phyloP scores from a whole-genome alignment of 2,113 vertebrate genomes.

The Terrapene triunguis region DNA sequence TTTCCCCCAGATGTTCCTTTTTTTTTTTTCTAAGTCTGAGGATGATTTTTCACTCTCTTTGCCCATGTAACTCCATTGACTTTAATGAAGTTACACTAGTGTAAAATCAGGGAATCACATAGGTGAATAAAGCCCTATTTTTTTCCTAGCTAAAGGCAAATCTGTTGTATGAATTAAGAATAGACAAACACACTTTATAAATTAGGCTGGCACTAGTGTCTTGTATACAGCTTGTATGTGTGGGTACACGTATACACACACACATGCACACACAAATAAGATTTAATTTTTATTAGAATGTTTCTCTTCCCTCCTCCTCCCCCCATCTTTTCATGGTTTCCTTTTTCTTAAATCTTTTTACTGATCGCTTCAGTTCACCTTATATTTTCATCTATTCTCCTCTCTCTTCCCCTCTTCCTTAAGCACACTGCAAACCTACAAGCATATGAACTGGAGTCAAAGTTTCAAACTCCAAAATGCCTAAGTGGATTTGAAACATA shows the following conservation, averaged over 20 bases:
- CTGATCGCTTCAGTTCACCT: neutral
- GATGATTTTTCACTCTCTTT: too few species aligned
- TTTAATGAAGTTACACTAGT: neutral
- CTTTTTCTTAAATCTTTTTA: neutral
- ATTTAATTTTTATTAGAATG: neutral
- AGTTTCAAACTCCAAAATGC: neutral
- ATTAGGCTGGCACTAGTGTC: neutral
- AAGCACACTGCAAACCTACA: neutral
- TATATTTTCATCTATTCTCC: neutral
- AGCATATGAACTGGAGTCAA: neutral
- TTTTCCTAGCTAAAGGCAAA: neutral
- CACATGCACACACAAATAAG: neutral
- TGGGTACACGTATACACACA: neutral
- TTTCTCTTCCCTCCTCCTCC: neutral
- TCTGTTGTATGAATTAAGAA: neutral
- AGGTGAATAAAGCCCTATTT: neutral
- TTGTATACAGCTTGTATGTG: neutral
- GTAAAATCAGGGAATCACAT: neutral
- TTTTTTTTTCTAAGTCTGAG: too few species aligned
- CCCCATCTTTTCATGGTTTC: neutral
- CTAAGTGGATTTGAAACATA: neutral
- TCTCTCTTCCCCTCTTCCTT: neutral
- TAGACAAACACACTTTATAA: neutral
- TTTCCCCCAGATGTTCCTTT: neutral
- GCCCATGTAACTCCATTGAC: neutral